A percentile compares a stretch with the other conserved stretches of the same genome.
Conservation (phyloP, 2,888 invertebrate species). For the Hylaea fasciaria region DNA sequence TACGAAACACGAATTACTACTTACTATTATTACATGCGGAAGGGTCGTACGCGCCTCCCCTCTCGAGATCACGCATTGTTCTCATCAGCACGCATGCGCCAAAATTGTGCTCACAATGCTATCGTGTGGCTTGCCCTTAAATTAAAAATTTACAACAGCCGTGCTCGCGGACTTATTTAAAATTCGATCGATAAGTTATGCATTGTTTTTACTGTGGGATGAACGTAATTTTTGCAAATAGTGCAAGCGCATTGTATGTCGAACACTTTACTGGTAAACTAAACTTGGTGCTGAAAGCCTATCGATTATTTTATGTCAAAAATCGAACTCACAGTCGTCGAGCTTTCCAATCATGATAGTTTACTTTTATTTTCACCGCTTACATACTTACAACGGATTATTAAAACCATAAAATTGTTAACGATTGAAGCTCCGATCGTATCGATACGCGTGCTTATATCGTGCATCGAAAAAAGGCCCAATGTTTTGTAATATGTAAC, state of each 20-base stretch:
- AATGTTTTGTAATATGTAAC: constrained; percentile 54
- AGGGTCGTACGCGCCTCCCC: constrained; percentile 60
- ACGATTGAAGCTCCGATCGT: constrained; percentile 60
- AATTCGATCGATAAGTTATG: constrained; percentile 30
- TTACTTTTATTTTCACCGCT: constrained; percentile 13
- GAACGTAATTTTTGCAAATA: neutral
- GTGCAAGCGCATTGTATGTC: too few species aligned
- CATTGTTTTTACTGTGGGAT: constrained; percentile 17
- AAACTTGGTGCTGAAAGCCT: too few species aligned
- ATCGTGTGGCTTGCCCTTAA: constrained; percentile 45
- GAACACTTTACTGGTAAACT: too few species aligned
- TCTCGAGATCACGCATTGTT: constrained; percentile 55
- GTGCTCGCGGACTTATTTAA: constrained; percentile 39
- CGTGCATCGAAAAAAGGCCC: constrained; percentile 51
- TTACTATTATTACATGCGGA: constrained; percentile 52
- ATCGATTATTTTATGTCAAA: neutral
- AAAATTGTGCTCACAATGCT: constrained; percentile 53
- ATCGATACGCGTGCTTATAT: constrained; percentile 53
- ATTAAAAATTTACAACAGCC: constrained; percentile 39
- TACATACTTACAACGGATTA: constrained; percentile 20
- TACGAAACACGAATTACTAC: constrained; percentile 46
- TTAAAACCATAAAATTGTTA: constrained; percentile 58
- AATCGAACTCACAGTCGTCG: neutral
- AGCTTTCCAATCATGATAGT: neutral
- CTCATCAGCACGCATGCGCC: constrained; percentile 50